A percentile compares a stretch with the other conserved stretches of the same genome.
Evolutionary conservation across 1,140 invertebrate genomes (phyloP).

Genomic region (Drosophila orosa): DNA sequence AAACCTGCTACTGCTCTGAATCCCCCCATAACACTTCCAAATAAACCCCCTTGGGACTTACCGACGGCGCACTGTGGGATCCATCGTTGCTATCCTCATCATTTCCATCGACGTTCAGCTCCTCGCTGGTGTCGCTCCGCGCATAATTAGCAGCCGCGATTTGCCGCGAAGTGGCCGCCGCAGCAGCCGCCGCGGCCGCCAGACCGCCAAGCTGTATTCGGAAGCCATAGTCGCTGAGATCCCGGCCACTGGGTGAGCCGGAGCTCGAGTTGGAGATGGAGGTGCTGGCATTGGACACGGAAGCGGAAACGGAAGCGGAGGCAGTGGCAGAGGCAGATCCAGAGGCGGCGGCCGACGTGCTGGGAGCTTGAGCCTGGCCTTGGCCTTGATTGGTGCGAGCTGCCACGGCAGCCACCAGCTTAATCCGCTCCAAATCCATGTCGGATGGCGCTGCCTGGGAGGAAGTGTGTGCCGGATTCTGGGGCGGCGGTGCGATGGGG

Average conservation of each 20-base stretch:
- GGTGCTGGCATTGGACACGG: constrained; percentile 35
- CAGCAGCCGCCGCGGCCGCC: constrained; percentile 77
- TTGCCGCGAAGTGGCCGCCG: constrained; percentile 77
- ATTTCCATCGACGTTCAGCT: constrained; percentile 82
- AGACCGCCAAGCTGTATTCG: constrained; percentile 84
- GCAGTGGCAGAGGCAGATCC: constrained; percentile 12
- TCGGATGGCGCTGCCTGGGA: constrained; percentile 45
- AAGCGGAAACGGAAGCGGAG: constrained; percentile 13
- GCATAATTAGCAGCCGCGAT: constrained; percentile 82
- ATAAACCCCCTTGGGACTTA: constrained; percentile 52
- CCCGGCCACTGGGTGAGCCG: constrained; percentile 62
- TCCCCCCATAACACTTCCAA: neutral
- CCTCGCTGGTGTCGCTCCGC: constrained; percentile 83
- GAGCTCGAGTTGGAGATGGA: constrained; percentile 56
- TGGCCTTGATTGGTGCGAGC: constrained; percentile 52
- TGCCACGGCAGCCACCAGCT: constrained; percentile 77
- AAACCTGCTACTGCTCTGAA: no score
- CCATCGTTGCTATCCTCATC: constrained; percentile 82
- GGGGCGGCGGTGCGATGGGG: constrained; percentile 43
- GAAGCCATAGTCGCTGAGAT: constrained; percentile 83
- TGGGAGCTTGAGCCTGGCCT: constrained; percentile 31
- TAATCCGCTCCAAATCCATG: constrained; percentile 83
- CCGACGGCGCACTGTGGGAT: constrained; percentile 79
- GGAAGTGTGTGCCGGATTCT: constrained; percentile 55
- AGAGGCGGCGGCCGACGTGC: constrained; percentile 38